Conservation (phyloP, 1,140 invertebrate species). For the Alviniconcha marisindica region DNA sequence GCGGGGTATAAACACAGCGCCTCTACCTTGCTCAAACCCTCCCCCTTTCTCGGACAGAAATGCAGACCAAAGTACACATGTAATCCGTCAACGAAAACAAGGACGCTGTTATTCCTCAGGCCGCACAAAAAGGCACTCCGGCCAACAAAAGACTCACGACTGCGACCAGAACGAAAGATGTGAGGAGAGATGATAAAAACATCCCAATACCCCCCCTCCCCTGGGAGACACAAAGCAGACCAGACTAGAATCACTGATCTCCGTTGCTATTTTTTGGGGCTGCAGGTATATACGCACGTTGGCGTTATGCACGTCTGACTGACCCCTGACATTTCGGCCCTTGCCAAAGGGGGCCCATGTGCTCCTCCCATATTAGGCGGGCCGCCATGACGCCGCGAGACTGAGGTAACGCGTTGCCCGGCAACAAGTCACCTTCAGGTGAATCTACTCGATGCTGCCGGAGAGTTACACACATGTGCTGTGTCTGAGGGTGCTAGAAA, state of each 20-base stretch:
- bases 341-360: not conserved
- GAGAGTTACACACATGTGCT: too few species aligned
- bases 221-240: not conserved
- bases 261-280: not conserved
- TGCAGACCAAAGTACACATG: too few species aligned
- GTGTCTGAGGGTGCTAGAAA: too few species aligned
- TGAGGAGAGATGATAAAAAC: not conserved
- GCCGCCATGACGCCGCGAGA: not conserved
- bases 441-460: too few species aligned
- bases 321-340: not conserved
- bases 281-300: not conserved
- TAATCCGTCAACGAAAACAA: too few species aligned
- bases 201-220: not conserved
- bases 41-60: too few species aligned
- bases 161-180: not conserved
- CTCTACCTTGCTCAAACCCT: too few species aligned
- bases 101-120: too few species aligned
- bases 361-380: conserved; percentile 8
- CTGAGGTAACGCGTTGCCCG: not conserved
- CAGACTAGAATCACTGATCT: not conserved
- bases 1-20: too few species aligned
- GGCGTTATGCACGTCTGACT: not conserved
- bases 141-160: not conserved
- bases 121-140: too few species aligned
- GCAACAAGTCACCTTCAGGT: conserved; percentile 4